These are phyloP conservation scores for Orcinus orca DNA, from an alignment of 2,113 vertebrate species.

Conservation along the genomic window DNA sequence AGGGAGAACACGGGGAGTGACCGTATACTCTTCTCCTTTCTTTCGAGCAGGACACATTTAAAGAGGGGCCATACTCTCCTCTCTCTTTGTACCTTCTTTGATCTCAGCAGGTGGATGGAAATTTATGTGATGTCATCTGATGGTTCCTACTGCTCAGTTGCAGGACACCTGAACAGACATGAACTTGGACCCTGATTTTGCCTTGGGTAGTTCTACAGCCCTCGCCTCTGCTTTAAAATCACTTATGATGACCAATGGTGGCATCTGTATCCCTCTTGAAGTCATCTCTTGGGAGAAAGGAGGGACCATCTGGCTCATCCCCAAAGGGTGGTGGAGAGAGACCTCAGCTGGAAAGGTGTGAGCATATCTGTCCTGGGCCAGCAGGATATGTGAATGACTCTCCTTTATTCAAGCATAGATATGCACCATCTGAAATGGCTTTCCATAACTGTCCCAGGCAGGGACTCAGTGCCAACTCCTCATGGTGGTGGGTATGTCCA, in stretches of 20 bases:
- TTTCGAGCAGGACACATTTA: neutral
- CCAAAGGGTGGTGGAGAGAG: neutral
- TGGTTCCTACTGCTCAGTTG: neutral
- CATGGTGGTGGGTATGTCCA: neutral
- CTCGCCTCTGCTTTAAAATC: neutral
- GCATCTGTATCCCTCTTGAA: neutral
- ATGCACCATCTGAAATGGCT: neutral
- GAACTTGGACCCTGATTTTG: neutral
- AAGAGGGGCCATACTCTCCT: neutral
- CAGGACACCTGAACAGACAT: neutral
- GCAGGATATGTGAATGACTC: no score
- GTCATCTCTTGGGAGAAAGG: neutral
- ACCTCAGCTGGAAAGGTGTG: neutral
- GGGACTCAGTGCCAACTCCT: neutral
- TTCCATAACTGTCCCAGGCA: neutral
- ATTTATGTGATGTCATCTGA: neutral
- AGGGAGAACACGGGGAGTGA: neutral
- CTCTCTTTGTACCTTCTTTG: neutral
- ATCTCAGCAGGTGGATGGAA: neutral
- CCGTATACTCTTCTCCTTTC: neutral
- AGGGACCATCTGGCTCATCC: neutral
- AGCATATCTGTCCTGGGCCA: neutral
- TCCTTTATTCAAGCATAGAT: neutral
- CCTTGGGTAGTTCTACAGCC: neutral
- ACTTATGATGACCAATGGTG: neutral